These are phyloP conservation scores for Drosophila truncata DNA, from an alignment of 1,140 invertebrate genomes.

Conservation along the genomic window DNA sequence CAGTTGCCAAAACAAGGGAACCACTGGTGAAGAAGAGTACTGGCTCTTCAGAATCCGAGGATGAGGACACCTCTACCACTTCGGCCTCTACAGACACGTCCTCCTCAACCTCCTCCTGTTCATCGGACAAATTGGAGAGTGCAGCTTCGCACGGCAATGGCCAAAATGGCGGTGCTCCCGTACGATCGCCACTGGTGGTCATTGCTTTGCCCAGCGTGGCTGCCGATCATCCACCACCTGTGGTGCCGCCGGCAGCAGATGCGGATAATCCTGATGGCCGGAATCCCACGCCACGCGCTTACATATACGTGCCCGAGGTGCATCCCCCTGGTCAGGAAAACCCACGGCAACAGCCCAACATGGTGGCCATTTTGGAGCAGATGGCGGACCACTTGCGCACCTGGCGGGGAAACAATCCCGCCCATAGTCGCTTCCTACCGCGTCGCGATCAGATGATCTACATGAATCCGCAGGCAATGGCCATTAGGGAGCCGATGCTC, in stretches of 20 bases:
- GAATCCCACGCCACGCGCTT: slow-evolving; percentile 44
- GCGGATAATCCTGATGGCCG: slow-evolving; percentile 9
- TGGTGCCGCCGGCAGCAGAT: slow-evolving; percentile 38
- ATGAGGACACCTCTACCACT: slow-evolving; percentile 68
- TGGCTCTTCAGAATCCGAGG: slow-evolving; percentile 56
- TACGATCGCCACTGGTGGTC: slow-evolving; percentile 55
- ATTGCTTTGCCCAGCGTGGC: slow-evolving; percentile 50
- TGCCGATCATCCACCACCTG: slow-evolving; percentile 13
- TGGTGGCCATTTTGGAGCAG: slow-evolving; percentile 57
- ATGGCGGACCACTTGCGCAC: slow-evolving; percentile 45
- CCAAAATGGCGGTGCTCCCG: slow-evolving; percentile 25
- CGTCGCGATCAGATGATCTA: slow-evolving; percentile 76
- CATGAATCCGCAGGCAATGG: slow-evolving; percentile 56
- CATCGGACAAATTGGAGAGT: slow-evolving; percentile 63
- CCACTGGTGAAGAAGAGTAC: neutral
- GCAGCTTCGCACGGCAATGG: slow-evolving; percentile 32
- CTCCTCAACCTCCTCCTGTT: slow-evolving; percentile 56
- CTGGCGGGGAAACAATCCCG: slow-evolving; percentile 62
- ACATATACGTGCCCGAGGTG: slow-evolving; percentile 53
- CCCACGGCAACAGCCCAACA: slow-evolving; percentile 21
- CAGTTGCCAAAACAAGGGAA: slow-evolving; percentile 2
- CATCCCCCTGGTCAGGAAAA: slow-evolving; percentile 30
- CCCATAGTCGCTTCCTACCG: slow-evolving; percentile 70
- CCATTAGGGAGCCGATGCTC: slow-evolving; percentile 29
- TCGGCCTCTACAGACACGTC: slow-evolving; percentile 44